Evolutionary conservation across 2,888 invertebrate genomes (phyloP).

Genomic region (Molanna angustata): DNA sequence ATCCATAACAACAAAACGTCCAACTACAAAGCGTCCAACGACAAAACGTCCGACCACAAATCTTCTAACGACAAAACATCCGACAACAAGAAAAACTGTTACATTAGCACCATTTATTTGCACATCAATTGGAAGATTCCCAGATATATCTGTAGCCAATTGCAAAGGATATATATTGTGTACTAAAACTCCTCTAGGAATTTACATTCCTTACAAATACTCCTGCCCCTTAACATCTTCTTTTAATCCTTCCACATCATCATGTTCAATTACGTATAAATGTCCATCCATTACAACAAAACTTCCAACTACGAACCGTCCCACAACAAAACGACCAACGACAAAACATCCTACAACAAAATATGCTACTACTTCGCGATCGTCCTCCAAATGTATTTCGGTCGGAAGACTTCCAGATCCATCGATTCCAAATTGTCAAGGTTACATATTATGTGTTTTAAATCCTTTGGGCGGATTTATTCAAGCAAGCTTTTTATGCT

Average conservation of each 20-base stretch:
- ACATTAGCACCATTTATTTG: no score
- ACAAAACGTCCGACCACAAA: no score
- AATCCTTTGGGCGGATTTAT: constrained; percentile 46
- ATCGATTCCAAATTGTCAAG: constrained; percentile 48
- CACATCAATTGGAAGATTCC: no score
- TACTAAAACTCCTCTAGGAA: no score
- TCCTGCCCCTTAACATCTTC: no score
- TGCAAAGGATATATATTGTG: no score
- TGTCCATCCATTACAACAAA: not conserved
- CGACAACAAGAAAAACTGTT: no score
- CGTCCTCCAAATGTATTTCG: not conserved
- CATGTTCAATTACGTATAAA: no score
- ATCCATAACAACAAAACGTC: not conserved
- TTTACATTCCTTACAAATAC: no score
- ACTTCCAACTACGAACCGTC: not conserved
- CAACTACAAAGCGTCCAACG: not conserved
- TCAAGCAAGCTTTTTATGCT: constrained; percentile 51
- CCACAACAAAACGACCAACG: not conserved
- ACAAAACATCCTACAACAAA: not conserved
- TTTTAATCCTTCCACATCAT: no score
- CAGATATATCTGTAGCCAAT: no score
- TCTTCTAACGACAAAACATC: no score
- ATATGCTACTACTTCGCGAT: not conserved
- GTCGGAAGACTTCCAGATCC: constrained; percentile 38
- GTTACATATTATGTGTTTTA: constrained; percentile 50